A percentile compares a stretch with the other conserved stretches of the same genome.
Conservation (phyloP, 2,888 invertebrate species). For the Empis stercorea region DNA sequence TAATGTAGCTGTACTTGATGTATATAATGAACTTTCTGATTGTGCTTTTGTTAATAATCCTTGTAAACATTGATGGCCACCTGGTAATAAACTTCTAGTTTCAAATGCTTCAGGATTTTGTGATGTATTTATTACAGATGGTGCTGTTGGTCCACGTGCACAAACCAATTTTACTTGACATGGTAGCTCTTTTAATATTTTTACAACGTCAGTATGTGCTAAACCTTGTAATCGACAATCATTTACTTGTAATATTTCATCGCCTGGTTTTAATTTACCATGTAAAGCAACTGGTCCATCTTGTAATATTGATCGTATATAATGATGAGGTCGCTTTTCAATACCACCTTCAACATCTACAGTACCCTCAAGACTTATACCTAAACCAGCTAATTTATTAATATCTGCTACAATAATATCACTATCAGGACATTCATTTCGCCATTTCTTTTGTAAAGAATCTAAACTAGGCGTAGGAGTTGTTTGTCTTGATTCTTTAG, state of each 20-base stretch:
- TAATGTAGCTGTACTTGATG: conserved; percentile 71
- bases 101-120: conserved; percentile 70
- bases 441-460: conserved; percentile 67
- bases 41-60: conserved; percentile 85
- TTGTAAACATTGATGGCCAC: conserved; percentile 68
- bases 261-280: conserved; percentile 81
- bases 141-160: conserved; percentile 51
- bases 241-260: conserved; percentile 94
- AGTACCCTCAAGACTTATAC: conserved; percentile 95
- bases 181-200: conserved; percentile 85
- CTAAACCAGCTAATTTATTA: conserved; percentile 84
- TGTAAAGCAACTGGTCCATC: conserved; percentile 94
- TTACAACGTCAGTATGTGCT: conserved; percentile 93
- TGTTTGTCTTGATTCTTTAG: conserved; percentile 16
- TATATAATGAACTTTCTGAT: conserved; percentile 85
- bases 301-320: conserved; percentile 88
- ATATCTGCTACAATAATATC: conserved; percentile 88
- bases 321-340: conserved; percentile 97
- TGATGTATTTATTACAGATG: conserved; percentile 63
- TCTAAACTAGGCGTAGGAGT: conserved; percentile 50
- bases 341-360: conserved; percentile 96
- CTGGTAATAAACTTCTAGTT: conserved; percentile 69
- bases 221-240: conserved; percentile 82
- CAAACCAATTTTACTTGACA: conserved; percentile 84
- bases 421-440: conserved; percentile 63